Base-by-base conservation (phyloP, 2,797 vertebrate species). In the Epinephelus awoara region DNA sequence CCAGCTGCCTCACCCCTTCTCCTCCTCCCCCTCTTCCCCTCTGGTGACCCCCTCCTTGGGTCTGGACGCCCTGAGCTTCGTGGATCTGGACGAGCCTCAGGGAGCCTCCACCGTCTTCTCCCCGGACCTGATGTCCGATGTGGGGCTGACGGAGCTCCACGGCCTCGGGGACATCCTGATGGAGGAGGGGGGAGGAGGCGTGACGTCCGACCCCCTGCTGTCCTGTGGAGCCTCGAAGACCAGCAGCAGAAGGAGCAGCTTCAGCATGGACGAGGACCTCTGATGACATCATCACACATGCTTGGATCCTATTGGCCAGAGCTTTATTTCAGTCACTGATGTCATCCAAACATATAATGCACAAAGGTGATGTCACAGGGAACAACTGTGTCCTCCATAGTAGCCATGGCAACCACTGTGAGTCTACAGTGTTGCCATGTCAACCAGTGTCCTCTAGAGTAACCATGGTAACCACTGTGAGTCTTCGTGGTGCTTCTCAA, bases 181-280 rank as follows among this genome's bases (percentile, higher is more conserved):
- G 96, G 96, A 96, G 67, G 96, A 96, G 23, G 90, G 72, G 61
- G 80, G 58, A 5, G 87, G 62, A 1, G 83, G 62, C 9, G 90
- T 83, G 11, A 82, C 95, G 25, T 95, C 94, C 0, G 96, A 97
- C 74, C 96, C 96, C 10, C 92, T 97, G 76, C 94, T 97, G 7
- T 97, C 96, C 67, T 96, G 96, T 0, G 95, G 95, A 13, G 95
- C 95, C 6, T 96, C 96, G 2, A 96, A 95, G 85, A 93, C 93
- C 75, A 96, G 96, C 91, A 95, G 96, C 77, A 93, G 94, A 61
- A 94, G 95, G 81, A 97, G 96, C 93, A 97, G 96, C 88, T 96
- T 96, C 89, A 97, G 96, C 91, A 96, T 97, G 95, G 96, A 97
- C 3, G 95, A 96, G n/a, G 96, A 97, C 76, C 94, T 96, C 71